Conservation (phyloP, 1,140 invertebrate genomes). For the Penaeus vannamei region DNA sequence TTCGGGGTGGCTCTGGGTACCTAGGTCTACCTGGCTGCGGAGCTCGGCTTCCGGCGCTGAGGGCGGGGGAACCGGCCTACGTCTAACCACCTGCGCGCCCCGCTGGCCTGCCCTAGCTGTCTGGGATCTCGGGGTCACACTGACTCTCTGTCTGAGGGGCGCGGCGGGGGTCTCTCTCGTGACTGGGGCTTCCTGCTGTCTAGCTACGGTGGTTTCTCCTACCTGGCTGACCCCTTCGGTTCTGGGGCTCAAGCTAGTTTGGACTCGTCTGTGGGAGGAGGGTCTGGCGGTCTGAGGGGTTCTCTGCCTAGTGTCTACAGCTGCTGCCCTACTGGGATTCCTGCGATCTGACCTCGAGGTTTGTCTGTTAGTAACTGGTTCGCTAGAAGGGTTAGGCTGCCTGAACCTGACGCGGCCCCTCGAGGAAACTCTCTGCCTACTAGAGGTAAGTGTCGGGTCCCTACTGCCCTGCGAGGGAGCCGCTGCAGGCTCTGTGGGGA, state of each 20-base stretch:
- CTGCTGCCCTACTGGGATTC: neutral
- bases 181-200: neutral
- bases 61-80: too few relatives aligned
- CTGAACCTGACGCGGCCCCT: conserved; percentile 50
- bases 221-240: too few relatives aligned
- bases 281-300: neutral
- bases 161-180: too few relatives aligned
- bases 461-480: conserved; percentile 33
- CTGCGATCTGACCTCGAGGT: neutral
- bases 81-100: neutral
- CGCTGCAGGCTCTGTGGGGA: neutral
- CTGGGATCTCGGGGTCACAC: neutral
- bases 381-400: conserved; percentile 7
- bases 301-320: neutral
- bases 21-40: too few relatives aligned
- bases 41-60: too few relatives aligned
- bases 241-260: neutral
- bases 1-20: too few relatives aligned
- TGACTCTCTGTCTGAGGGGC: conserved; percentile 5
- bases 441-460: conserved; percentile 30
- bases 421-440: conserved; percentile 16
- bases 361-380: neutral
- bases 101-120: neutral
- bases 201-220: neutral
- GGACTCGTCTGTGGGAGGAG: neutral